Evolutionary conservation across 2,797 vertebrate genomes (phyloP), one percentile per base, ranked within the genome.

Genomic region (Mormyrops attenuatus): DNA sequence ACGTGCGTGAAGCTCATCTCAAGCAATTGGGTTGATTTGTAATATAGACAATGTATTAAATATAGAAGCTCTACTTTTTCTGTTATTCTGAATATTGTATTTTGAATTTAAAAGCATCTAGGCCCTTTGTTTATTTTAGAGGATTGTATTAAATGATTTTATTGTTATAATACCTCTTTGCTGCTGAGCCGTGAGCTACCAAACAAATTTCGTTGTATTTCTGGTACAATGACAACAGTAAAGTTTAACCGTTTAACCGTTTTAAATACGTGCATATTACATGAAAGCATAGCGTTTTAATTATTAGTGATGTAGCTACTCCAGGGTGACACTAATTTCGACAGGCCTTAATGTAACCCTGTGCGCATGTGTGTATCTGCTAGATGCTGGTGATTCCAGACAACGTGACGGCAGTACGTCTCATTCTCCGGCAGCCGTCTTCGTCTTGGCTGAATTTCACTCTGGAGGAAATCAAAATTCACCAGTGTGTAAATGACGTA

Each of bases 391-490:
- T 96, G 87, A 95, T 97, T 2, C 41, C 97, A n/a, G 96, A 97
- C 89, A 93, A 95, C 3, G 97, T 99, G 86, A 90, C 90, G 0
- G 95, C 96, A 0, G 91, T 98, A 20, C 96, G 98, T 9, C 95
- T 99, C 92, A 97, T 99, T 94, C 95, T 98, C 86, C 95, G 96
- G 77, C 98, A 99, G 94, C 98, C 98, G 0, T 99, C 98, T 1
- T 97, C 97, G 0, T 95, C 97, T 55, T 99, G 98, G 98, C 90
- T 97, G 0, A 95, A 95, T 92, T 99, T 99, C 94, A 97, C 94
- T 90, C 95, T 99, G 0, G 97, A 99, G 77, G 97, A 98, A 3
- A 93, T 99, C 89, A 96, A 95, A 82, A 93, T 99, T 44, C 97
- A 95, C 49, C 96, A 97, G 0, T 93, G 94, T 0, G 91, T 89